These are phyloP conservation scores for Cepphus grylle DNA, from an alignment of 2,113 vertebrate species.

Conservation along the genomic window DNA sequence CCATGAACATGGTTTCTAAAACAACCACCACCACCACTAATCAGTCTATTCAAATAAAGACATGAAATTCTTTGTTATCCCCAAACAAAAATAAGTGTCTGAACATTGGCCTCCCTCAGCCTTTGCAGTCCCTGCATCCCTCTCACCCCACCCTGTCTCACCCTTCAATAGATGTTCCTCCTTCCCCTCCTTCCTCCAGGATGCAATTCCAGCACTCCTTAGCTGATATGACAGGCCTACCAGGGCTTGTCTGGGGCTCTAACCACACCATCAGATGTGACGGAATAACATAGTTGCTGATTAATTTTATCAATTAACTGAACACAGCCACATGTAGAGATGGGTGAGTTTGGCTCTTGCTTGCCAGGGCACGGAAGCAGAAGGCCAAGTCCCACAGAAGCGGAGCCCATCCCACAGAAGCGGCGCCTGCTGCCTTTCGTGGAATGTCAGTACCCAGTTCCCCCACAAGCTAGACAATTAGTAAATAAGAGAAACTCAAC, in stretches of 20 bases:
- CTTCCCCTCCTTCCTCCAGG: not conserved
- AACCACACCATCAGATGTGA: not conserved
- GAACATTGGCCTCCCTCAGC: accelerated
- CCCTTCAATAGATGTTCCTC: not conserved
- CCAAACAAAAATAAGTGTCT: not conserved
- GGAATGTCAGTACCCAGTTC: not conserved
- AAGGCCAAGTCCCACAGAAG: not conserved
- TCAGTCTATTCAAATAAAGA: not conserved
- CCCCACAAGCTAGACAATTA: not conserved
- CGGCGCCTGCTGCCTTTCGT: accelerated
- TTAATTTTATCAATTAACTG: not conserved
- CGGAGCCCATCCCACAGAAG: accelerated
- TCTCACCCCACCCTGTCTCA: not conserved
- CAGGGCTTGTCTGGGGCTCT: not conserved
- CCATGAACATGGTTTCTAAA: not conserved
- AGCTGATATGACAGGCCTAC: not conserved
- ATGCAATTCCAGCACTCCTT: not conserved
- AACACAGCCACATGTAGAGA: not conserved
- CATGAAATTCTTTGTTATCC: not conserved
- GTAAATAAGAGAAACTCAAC: not conserved
- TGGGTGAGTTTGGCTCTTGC: not conserved
- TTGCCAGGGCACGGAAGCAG: not conserved
- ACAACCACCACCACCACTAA: not conserved
- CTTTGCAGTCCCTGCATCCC: too few species aligned
- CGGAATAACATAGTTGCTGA: not conserved